A percentile compares a stretch with the other conserved stretches of the same genome.
Evolutionary conservation across 2,113 vertebrate species (phyloP).

Genomic region (Hippotragus niger): DNA sequence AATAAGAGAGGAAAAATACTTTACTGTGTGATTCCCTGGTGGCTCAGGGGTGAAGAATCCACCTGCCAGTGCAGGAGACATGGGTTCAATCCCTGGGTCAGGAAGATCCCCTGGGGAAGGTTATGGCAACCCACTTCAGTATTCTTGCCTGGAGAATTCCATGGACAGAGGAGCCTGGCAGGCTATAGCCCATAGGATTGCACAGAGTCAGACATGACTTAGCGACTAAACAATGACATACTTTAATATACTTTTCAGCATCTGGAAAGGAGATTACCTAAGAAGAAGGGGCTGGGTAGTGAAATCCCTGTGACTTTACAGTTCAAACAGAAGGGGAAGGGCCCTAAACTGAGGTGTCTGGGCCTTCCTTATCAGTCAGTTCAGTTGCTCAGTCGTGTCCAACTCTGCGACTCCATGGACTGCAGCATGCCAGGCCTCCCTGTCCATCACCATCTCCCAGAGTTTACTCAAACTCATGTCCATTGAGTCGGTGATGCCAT

Average conservation of each 20-base stretch:
- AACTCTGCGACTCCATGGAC: neutral
- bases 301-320: neutral
- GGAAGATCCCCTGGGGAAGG: neutral
- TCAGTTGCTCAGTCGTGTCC: accelerated
- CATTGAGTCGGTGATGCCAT: neutral
- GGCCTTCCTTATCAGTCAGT: neutral
- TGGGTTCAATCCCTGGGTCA: accelerated
- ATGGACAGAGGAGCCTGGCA: neutral
- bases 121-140: neutral
- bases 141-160: neutral
- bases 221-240: neutral
- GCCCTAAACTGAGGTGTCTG: neutral
- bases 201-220: neutral
- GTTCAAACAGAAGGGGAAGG: neutral
- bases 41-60: neutral
- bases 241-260: neutral
- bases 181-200: neutral
- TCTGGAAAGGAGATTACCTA: neutral
- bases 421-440: neutral
- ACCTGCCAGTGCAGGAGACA: neutral
- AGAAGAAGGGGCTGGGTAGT: neutral
- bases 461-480: neutral
- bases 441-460: neutral
- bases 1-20: neutral
- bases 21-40: neutral